A percentile compares a stretch with the other conserved stretches of the same genome.
phyloP scores from a whole-genome alignment of 2,113 vertebrate genomes.

The Brachyhypopomus gauderio region DNA sequence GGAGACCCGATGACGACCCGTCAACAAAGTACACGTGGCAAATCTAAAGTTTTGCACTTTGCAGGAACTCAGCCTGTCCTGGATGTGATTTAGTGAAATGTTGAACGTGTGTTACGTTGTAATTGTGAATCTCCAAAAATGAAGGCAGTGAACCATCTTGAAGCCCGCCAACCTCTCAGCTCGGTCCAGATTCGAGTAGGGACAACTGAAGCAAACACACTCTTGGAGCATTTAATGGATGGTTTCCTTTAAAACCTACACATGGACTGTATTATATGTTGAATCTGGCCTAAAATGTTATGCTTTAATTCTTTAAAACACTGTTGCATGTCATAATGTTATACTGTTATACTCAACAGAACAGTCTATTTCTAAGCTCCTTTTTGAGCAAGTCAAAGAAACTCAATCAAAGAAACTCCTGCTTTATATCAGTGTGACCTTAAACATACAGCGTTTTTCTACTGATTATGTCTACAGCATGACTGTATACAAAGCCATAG shows the following conservation, averaged over 20 bases:
- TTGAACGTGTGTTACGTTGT: slow-evolving; percentile 11
- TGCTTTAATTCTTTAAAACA: too few species aligned
- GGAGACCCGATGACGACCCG: background rate
- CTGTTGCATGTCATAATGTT: too few species aligned
- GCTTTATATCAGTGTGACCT: too few species aligned
- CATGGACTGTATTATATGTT: background rate
- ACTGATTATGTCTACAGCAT: background rate
- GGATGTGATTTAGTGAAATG: background rate
- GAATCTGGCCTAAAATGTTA: too few species aligned
- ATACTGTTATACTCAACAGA: too few species aligned
- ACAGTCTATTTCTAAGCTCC: too few species aligned
- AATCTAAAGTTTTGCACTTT: background rate
- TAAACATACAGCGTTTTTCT: background rate
- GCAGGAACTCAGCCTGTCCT: slow-evolving; percentile 12
- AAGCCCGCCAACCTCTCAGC: background rate
- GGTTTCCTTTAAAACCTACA: background rate
- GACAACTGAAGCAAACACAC: background rate
- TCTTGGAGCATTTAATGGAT: background rate
- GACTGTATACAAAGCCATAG: background rate
- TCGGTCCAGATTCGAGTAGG: too few species aligned
- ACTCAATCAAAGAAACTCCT: background rate
- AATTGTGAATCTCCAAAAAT: slow-evolving; percentile 28
- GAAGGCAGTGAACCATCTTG: slow-evolving; percentile 23
- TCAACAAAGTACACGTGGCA: slow-evolving; percentile 2
- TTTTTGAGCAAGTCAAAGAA: background rate